These are phyloP conservation scores for Yponomeuta cagnagella DNA, from an alignment of 2,888 invertebrate species.

Conservation along the genomic window DNA sequence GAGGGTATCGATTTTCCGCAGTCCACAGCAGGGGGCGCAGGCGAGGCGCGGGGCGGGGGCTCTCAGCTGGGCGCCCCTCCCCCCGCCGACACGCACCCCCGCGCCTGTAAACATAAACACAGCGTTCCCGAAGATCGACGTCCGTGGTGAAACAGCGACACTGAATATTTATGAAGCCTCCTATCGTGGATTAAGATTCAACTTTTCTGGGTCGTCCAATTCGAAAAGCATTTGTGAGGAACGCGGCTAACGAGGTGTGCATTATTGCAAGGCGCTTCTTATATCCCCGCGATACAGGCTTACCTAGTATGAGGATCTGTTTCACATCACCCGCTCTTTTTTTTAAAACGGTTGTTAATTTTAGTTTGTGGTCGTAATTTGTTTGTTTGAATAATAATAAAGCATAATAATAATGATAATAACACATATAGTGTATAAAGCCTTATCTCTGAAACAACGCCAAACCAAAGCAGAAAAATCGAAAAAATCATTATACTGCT, in stretches of 20 bases:
- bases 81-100: conserved; percentile 22
- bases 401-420: too few relatives aligned
- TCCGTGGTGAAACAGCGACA: conserved; percentile 68
- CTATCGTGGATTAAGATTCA: conserved; percentile 66
- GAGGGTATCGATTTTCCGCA: conserved; percentile 69
- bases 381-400: too few relatives aligned
- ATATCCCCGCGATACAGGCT: too few relatives aligned
- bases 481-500: too few relatives aligned
- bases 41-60: conserved; percentile 25
- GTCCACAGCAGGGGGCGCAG: conserved; percentile 31
- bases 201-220: conserved; percentile 65
- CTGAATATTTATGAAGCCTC: conserved; percentile 70
- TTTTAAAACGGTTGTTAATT: too few relatives aligned
- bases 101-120: conserved; percentile 70
- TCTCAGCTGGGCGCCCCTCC: conserved; percentile 59
- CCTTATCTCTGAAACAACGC: too few relatives aligned
- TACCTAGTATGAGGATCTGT: too few relatives aligned
- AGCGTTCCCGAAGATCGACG: conserved; percentile 59
- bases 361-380: too few relatives aligned
- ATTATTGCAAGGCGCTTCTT: neutral
- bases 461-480: too few relatives aligned
- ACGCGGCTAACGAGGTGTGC: conserved; percentile 20
- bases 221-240: conserved; percentile 37
- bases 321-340: too few relatives aligned
- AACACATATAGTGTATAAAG: too few relatives aligned